Evolutionary conservation across 35 echinoderm and acorn worm species (phyloP).

Genomic region (Diadema setosum): DNA sequence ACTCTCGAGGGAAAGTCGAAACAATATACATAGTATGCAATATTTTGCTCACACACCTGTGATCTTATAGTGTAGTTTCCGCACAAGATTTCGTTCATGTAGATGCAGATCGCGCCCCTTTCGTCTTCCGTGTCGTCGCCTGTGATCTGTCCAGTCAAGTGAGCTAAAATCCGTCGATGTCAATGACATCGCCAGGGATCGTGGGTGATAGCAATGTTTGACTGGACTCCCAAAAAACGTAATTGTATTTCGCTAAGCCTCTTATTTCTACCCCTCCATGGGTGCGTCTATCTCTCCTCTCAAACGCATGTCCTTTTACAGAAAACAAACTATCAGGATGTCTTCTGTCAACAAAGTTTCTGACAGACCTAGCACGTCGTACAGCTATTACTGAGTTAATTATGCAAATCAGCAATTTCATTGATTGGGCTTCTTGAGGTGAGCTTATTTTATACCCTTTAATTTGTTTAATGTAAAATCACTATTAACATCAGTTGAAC

Average conservation of each 20-base stretch:
- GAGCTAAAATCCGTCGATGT: neutral
- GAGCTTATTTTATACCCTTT: neutral
- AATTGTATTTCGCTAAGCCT: too few relatives aligned
- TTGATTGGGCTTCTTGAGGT: neutral
- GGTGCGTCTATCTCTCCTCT: too few relatives aligned
- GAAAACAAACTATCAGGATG: neutral
- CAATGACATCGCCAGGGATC: neutral
- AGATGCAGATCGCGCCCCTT: neutral
- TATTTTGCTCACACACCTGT: neutral
- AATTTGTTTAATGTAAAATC: neutral
- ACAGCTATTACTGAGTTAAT: neutral
- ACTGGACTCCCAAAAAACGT: neutral
- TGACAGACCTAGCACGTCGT: neutral
- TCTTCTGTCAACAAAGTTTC: neutral
- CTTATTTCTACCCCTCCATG: too few relatives aligned
- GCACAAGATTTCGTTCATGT: neutral
- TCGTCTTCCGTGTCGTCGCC: neutral
- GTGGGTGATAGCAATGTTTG: slow-evolving; percentile 50
- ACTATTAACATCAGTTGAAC: neutral
- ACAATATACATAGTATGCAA: neutral
- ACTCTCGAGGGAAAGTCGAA: slow-evolving; percentile 4
- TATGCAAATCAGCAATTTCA: neutral
- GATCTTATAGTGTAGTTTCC: slow-evolving; percentile 12
- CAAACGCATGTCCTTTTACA: neutral
- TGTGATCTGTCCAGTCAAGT: neutral